Conservation (phyloP, 2,888 invertebrate genomes). For the Exephanes ischioxanthus region DNA sequence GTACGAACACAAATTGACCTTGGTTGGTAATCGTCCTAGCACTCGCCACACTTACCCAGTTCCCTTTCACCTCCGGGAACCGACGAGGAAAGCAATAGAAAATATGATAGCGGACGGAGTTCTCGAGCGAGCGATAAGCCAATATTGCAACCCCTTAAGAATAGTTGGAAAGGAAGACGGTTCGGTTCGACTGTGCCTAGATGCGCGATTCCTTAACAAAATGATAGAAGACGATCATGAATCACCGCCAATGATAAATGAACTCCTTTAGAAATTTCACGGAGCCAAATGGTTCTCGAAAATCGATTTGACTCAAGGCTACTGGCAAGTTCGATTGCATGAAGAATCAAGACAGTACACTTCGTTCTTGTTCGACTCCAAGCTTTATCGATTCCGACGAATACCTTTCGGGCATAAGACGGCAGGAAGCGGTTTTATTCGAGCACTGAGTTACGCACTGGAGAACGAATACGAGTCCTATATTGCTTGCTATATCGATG, state of each 20-base stretch:
- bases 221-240: slow-evolving; percentile 74
- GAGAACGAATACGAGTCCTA: too few relatives aligned
- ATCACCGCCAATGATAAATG: slow-evolving; percentile 39
- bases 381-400: slow-evolving; percentile 2
- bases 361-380: slow-evolving; percentile 63
- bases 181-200: slow-evolving; percentile 72
- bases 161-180: slow-evolving; percentile 74
- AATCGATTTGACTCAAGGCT: too few relatives aligned
- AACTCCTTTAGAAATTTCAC: slow-evolving; percentile 49
- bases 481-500: too few relatives aligned
- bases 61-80: slow-evolving; percentile 66
- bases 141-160: slow-evolving; percentile 74
- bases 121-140: slow-evolving; percentile 70
- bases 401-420: slow-evolving; percentile 5
- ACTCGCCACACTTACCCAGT: slow-evolving; percentile 56
- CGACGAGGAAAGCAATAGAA: slow-evolving; percentile 63
- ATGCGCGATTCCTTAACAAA: slow-evolving; percentile 62
- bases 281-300: too few relatives aligned
- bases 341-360: slow-evolving; percentile 55
- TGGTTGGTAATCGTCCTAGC: slow-evolving; percentile 70
- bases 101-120: slow-evolving; percentile 72
- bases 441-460: not conserved
- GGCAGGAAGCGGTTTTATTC: not conserved
- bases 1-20: slow-evolving; percentile 72
- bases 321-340: too few relatives aligned